Base-by-base conservation (phyloP, 2,113 vertebrate species). In the Pterophyllum scalare region DNA sequence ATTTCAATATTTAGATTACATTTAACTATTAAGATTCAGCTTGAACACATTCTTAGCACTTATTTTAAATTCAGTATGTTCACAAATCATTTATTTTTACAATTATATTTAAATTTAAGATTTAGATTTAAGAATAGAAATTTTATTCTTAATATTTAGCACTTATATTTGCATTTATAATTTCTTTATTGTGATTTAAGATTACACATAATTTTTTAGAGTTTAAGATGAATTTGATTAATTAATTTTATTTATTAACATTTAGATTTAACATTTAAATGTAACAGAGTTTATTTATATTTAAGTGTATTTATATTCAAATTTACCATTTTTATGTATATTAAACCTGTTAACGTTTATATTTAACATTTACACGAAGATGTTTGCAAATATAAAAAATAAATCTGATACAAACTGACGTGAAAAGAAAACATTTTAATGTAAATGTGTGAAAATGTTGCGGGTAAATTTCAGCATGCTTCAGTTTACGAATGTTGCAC, bases 401-500 rank as follows among this genome's bases (percentile, higher is more conserved):
- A 70, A 52, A 3, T 49, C 15, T 70, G 64, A 49, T 49, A 3
- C 4, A 49, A 46, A 12, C 15, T 49, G 22, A 28, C 22, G 17
- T 43, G 15, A 19, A 49, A 49, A 28, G 40, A 0, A 70, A 49
- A 67, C 17, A 67, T 46, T 67, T 46, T 22, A 46, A 67, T 43
- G 46, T 67, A 67, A 49, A 26, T 19, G 26, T 24, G 15, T 26
- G 2, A 40, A 59, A 59, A 59, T 59, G 56, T 59, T 17, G n/a
- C 56, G 59, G 6, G 46, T 59, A 8, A 11, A 28, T 70, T 70
- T 49, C 40, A 70, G 40, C 64, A 49, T 2, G 20, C 52, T 1
- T 28, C 9, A 24, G 38, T 49, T 49, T 77, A 22, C 12, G 3
- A 0, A 46, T 4, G 1, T 19, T 6, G 12, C 19, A 28, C 49